Base-by-base conservation (phyloP, 2,888 invertebrate genomes). In the Sthenelais limicola region DNA sequence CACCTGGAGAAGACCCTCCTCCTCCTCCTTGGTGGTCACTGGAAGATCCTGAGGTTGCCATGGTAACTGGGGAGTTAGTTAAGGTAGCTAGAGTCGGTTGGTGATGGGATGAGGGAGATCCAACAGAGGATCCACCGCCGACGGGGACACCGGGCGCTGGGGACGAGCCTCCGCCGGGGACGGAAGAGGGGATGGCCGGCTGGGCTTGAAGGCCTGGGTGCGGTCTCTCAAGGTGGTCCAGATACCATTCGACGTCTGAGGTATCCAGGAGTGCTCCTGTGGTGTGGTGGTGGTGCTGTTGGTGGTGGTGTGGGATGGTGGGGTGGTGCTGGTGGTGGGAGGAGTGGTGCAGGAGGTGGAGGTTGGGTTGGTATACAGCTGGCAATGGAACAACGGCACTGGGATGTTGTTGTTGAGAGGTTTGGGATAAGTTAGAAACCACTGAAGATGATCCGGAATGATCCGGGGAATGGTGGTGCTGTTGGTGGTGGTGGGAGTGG, bases 191-290 rank as follows among this genome's bases (percentile, higher is more conserved):
- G 15, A 15, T 30, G 1, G 67, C 67, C 1, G 67, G 4, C 0
- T n/a, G 18, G 15, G 48, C 48, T 43, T 43, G 43, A 18, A 43
- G 43, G 43, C 43, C 43, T 9, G 43, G 43, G 28, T 67, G 67
- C 3, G 62, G 62, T 12, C 62, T 35, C 62, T 62, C 62, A 15
- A 62, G 38, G 35, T 62, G 18, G 24, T 35, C 35, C 4, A 62
- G 62, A 43, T 62, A 62, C 62, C 62, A 62, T 43, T 62, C 62
- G 2, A 62, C 62, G 38, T 62, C 62, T 24, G 28, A n/a, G 30
- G 7, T 3, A 2, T 12, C 24, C 35, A 5, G 33, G 4, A 58
- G 58, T 58, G 33, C 12, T 33, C 24, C 62, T 43, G 24, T 62
- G 38, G 18, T 43, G 15, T 26, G 35, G 38, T 18, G 62, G 38